Percentiles rank a stretch among this genome's conserved stretches.
phyloP scores from a whole-genome alignment of 2,888 invertebrate species.

The Hydraecia micacea region DNA sequence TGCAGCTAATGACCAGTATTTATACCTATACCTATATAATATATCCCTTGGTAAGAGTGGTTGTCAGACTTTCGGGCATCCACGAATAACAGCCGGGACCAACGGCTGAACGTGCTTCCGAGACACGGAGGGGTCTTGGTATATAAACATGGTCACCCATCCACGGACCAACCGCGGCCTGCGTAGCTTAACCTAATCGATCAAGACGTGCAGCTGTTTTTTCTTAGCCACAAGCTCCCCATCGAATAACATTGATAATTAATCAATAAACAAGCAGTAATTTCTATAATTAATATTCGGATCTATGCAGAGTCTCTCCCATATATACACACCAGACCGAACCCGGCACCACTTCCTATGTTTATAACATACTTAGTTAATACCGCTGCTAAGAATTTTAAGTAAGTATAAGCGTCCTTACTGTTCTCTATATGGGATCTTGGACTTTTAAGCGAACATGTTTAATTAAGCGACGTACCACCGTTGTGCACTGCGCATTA shows the following conservation, averaged over 20 bases:
- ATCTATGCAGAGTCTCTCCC: slow-evolving; percentile 3
- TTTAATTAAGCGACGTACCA: slow-evolving; percentile 57
- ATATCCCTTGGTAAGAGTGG: neutral
- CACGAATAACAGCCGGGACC: neutral
- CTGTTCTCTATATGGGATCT: slow-evolving; percentile 55
- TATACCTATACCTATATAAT: too few species aligned
- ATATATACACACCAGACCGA: slow-evolving; percentile 26
- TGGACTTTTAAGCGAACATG: slow-evolving; percentile 51
- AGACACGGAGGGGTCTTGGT: too few species aligned
- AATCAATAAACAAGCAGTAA: neutral
- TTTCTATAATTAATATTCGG: neutral
- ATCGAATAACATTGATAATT: neutral
- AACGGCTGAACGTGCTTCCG: too few species aligned
- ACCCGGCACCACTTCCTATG: slow-evolving; percentile 22
- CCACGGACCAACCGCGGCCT: neutral
- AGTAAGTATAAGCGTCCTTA: slow-evolving; percentile 40
- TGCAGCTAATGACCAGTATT: neutral
- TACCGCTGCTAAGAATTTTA: slow-evolving; percentile 52
- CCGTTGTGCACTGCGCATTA: slow-evolving; percentile 52
- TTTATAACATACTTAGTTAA: slow-evolving; percentile 48
- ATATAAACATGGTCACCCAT: too few species aligned
- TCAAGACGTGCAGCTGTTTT: neutral
- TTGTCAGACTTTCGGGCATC: neutral
- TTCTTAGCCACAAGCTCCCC: too few species aligned
- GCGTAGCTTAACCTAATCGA: neutral